phyloP scores from a whole-genome alignment of 2,797 vertebrate species.

The Peromyscus attwateri region DNA sequence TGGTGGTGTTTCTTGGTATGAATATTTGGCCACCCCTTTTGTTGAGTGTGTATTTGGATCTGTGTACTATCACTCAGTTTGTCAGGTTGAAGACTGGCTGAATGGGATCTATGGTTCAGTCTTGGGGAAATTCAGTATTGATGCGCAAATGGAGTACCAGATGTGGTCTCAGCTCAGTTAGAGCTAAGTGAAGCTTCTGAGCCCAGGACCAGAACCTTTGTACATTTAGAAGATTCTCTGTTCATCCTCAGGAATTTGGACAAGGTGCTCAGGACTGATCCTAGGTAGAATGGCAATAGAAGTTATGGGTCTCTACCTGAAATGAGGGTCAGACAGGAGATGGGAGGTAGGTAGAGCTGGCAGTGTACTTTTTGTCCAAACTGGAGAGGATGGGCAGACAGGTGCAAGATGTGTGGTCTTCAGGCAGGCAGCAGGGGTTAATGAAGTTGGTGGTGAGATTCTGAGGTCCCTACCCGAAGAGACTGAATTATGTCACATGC shows the following conservation, averaged over 20 bases:
- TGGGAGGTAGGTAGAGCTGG: background rate
- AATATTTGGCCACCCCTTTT: background rate
- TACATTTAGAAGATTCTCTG: background rate
- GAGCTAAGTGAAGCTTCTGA: background rate
- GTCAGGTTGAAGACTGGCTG: background rate
- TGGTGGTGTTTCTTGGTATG: background rate
- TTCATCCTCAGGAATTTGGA: background rate
- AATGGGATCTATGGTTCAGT: background rate
- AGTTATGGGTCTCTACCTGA: background rate
- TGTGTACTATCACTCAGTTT: background rate
- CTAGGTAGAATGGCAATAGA: background rate
- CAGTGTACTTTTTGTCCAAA: background rate
- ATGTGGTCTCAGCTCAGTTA: background rate
- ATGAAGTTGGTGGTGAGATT: background rate
- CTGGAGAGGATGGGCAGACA: background rate
- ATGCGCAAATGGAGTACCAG: background rate
- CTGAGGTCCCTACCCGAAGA: background rate
- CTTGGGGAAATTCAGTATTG: background rate
- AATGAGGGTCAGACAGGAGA: background rate
- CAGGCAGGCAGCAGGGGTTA: background rate
- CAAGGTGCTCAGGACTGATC: background rate
- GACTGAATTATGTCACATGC: background rate
- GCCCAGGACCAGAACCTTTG: background rate
- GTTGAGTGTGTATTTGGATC: background rate
- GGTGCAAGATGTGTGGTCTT: background rate